Percentiles rank a stretch among this genome's conserved stretches.
These are phyloP conservation scores for Pipistrellus nathusii DNA, from an alignment of 2,797 vertebrate species.

Conservation along the genomic window DNA sequence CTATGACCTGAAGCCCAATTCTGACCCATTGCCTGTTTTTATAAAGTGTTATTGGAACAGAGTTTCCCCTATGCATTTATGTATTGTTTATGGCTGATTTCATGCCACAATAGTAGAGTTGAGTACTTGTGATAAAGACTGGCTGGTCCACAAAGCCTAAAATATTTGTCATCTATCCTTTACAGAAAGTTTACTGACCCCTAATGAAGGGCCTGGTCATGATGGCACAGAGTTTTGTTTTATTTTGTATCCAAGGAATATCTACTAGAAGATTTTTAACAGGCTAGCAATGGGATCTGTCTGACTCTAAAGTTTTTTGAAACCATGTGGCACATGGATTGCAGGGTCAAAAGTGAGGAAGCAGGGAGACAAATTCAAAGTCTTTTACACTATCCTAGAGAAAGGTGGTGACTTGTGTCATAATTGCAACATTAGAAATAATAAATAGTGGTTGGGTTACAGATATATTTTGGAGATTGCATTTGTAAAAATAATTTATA, in stretches of 20 bases:
- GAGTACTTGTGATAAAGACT: background rate
- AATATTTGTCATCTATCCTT: background rate
- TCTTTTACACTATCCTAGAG: background rate
- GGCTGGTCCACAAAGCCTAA: background rate
- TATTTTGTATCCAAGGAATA: background rate
- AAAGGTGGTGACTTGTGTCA: background rate
- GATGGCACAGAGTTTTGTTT: background rate
- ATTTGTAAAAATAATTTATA: background rate
- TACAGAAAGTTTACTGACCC: background rate
- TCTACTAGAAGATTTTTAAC: background rate
- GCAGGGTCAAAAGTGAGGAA: background rate
- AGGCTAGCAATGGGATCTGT: background rate
- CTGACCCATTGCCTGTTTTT: background rate
- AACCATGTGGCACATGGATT: background rate
- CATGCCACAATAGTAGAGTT: background rate
- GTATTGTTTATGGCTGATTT: background rate
- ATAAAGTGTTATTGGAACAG: background rate
- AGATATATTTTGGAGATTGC: background rate
- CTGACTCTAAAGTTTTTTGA: background rate
- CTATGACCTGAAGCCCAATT: background rate
- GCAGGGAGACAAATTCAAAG: background rate
- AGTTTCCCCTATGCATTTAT: background rate
- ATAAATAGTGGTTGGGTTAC: background rate
- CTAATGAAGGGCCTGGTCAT: background rate
- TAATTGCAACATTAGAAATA: background rate